These are phyloP conservation scores for Coendou prehensilis DNA, from an alignment of 2,797 vertebrate species.

Conservation along the genomic window DNA sequence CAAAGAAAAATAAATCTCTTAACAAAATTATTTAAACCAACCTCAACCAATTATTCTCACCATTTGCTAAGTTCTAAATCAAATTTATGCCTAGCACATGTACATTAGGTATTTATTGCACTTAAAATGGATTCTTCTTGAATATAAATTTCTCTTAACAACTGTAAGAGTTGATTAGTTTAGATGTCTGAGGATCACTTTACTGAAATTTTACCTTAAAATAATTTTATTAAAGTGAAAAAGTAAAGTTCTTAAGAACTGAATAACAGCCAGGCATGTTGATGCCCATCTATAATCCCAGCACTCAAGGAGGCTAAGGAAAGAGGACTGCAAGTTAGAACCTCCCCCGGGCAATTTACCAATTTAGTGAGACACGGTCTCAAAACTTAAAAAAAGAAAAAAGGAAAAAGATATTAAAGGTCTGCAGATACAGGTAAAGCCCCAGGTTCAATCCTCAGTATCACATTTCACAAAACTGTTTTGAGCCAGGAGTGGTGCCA, in stretches of 20 bases:
- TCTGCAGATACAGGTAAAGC: background rate
- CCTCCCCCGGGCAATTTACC: background rate
- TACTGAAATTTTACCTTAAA: constrained; percentile 51
- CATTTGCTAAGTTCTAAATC: constrained; percentile 17
- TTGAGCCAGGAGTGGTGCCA: background rate
- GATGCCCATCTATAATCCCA: background rate
- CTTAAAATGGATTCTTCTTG: constrained; percentile 44
- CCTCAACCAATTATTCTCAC: constrained; percentile 30
- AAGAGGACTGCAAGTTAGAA: background rate
- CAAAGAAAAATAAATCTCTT: constrained; percentile 56
- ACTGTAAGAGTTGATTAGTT: constrained; percentile 37
- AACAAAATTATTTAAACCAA: constrained; percentile 56
- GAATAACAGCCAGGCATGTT: background rate
- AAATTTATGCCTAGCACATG: constrained; percentile 2
- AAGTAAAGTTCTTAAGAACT: constrained; percentile 42
- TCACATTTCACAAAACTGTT: constrained; percentile 35
- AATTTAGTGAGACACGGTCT: background rate
- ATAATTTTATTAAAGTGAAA: constrained; percentile 44
- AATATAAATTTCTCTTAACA: constrained; percentile 60
- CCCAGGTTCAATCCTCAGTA: background rate
- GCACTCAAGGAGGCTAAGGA: background rate
- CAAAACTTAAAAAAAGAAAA: background rate
- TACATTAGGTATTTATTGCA: background rate
- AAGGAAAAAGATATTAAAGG: background rate
- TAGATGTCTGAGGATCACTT: constrained; percentile 23